Conservation (phyloP, 2,888 invertebrate species). For the Bugulina stolonifera region DNA sequence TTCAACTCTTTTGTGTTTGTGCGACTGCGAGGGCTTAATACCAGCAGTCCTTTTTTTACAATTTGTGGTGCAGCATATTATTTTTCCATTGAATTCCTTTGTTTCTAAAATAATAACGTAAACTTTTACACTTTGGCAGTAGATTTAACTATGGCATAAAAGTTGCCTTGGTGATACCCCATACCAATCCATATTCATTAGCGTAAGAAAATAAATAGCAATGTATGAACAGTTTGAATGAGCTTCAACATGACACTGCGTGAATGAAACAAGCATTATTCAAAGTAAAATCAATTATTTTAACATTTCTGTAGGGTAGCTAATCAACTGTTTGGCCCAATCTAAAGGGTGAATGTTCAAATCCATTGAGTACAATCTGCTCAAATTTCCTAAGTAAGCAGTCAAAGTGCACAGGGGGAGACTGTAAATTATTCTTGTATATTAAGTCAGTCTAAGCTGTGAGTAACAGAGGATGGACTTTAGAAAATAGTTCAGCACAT, state of each 20-base stretch:
- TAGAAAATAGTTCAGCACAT: too few species aligned
- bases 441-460: too few species aligned
- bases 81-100: conserved; percentile 20
- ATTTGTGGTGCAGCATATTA: conserved; percentile 23
- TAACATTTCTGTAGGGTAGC: conserved; percentile 16
- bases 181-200: conserved; percentile 17
- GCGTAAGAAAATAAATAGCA: neutral
- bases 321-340: neutral
- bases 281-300: conserved; percentile 24
- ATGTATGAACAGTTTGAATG: conserved; percentile 22
- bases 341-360: too few species aligned
- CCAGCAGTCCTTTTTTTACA: neutral
- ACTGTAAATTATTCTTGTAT: too few species aligned
- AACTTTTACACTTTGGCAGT: neutral
- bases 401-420: too few species aligned
- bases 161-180: conserved; percentile 9
- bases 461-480: too few species aligned
- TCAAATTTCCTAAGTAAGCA: too few species aligned
- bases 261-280: neutral
- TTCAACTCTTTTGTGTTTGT: neutral
- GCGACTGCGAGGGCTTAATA: neutral
- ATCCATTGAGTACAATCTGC: too few species aligned
- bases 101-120: neutral
- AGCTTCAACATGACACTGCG: conserved; percentile 7
- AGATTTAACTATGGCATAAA: conserved; percentile 9